A percentile compares a stretch with the other conserved stretches of the same genome.
These are phyloP conservation scores for Panonychus citri DNA, from an alignment of 1,140 invertebrate genomes.

Conservation along the genomic window DNA sequence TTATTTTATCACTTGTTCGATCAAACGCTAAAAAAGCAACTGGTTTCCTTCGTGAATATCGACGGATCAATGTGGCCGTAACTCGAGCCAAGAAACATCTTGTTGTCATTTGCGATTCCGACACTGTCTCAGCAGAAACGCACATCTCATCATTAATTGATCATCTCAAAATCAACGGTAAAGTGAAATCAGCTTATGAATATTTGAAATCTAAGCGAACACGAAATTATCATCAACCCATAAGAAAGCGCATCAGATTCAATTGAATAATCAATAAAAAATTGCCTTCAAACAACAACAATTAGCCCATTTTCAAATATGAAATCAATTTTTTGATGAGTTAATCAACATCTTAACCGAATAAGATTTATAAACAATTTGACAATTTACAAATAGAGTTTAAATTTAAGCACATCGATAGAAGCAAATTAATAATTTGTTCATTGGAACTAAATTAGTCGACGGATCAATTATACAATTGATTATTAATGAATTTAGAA, in stretches of 20 bases:
- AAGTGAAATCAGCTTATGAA: conserved; percentile 29
- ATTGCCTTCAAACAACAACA: too few species aligned
- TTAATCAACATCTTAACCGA: too few species aligned
- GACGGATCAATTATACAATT: too few species aligned
- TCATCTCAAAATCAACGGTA: conserved; percentile 22
- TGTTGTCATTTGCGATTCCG: conserved; percentile 30
- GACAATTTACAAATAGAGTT: too few species aligned
- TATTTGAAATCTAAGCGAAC: conserved; percentile 24
- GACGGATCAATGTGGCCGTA: conserved; percentile 37
- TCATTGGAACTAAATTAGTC: too few species aligned
- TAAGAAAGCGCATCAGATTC: background rate
- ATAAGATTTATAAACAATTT: too few species aligned
- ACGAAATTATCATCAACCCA: too few species aligned
- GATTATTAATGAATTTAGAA: too few species aligned
- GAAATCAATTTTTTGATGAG: too few species aligned
- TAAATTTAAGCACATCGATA: too few species aligned
- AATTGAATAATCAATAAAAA: background rate
- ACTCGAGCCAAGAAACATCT: conserved; percentile 34
- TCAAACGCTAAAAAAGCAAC: conserved; percentile 30
- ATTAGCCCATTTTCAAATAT: too few species aligned
- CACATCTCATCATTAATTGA: background rate
- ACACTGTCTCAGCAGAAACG: background rate
- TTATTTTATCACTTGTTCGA: conserved; percentile 31
- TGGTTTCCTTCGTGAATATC: conserved; percentile 33
- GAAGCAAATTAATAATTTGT: too few species aligned